These are phyloP conservation scores for Forficula auricularia DNA, from an alignment of 1,140 invertebrate genomes.

Conservation along the genomic window DNA sequence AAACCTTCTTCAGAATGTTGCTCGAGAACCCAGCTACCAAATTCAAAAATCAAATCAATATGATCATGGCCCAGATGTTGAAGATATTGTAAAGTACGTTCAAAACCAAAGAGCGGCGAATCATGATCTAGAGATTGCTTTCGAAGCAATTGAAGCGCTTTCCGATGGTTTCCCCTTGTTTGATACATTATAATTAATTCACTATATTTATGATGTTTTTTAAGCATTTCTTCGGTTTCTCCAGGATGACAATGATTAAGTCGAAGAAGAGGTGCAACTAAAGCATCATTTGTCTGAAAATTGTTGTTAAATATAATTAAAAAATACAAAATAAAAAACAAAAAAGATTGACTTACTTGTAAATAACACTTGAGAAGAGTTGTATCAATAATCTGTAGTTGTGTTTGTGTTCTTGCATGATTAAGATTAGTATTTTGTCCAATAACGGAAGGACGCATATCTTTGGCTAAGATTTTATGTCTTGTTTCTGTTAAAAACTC, in stretches of 20 bases:
- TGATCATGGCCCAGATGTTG: slow-evolving; percentile 74
- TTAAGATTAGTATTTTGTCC: not conserved
- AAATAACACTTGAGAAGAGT: slow-evolving; percentile 92
- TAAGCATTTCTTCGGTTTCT: slow-evolving; percentile 79
- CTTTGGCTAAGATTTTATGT: slow-evolving; percentile 23
- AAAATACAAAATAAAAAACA: not conserved
- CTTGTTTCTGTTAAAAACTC: slow-evolving; percentile 58
- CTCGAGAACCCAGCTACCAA: slow-evolving; percentile 80
- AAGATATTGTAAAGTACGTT: slow-evolving; percentile 77
- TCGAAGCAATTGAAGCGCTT: slow-evolving; percentile 75
- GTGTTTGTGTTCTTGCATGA: slow-evolving; percentile 32
- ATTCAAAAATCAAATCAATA: slow-evolving; percentile 83
- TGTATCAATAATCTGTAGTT: slow-evolving; percentile 89
- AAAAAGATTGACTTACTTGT: slow-evolving; percentile 37
- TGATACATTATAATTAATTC: slow-evolving; percentile 94
- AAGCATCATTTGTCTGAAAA: slow-evolving; percentile 76
- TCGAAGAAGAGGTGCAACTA: slow-evolving; percentile 76
- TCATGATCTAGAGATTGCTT: slow-evolving; percentile 59
- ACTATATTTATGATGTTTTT: slow-evolving; percentile 70
- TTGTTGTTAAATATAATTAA: not conserved
- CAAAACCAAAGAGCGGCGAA: slow-evolving; percentile 59
- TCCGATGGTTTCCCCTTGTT: slow-evolving; percentile 77
- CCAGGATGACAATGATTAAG: slow-evolving; percentile 83
- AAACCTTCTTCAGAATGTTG: slow-evolving; percentile 76
- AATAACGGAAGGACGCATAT: slow-evolving; percentile 22